Evolutionary conservation across 2,888 invertebrate genomes (phyloP).

Genomic region (Thecocarcelia acutangulata): DNA sequence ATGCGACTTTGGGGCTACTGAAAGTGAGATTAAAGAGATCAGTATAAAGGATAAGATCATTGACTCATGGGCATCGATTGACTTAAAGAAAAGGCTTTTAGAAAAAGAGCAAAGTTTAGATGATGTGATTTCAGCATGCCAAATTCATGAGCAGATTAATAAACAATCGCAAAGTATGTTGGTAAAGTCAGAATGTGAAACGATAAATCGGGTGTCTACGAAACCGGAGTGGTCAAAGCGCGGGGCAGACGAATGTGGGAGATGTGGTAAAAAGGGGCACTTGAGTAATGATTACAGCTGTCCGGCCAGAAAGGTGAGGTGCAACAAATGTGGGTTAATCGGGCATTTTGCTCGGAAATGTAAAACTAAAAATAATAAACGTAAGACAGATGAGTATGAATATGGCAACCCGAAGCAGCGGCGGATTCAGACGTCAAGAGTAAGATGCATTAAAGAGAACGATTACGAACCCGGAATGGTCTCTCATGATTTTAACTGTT

Average conservation of each 20-base stretch:
- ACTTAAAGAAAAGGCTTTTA: constrained; percentile 65
- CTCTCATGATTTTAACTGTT: not conserved
- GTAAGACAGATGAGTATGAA: not conserved
- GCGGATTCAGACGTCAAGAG: not conserved
- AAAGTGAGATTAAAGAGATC: constrained; percentile 55
- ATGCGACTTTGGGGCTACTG: constrained; percentile 30
- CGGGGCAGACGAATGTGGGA: constrained; percentile 41
- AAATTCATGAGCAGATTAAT: constrained; percentile 62
- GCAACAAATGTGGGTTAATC: constrained; percentile 52
- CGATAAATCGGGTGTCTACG: constrained; percentile 50
- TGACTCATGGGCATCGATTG: constrained; percentile 62
- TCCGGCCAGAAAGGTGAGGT: constrained; percentile 47
- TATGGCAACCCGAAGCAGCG: not conserved
- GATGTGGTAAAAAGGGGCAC: constrained; percentile 58
- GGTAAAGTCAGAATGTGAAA: constrained; percentile 4
- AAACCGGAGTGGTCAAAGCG: constrained; percentile 18
- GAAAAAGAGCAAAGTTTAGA: constrained; percentile 63
- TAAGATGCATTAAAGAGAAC: not conserved
- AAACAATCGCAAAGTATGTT: constrained; percentile 56
- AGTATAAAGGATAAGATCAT: constrained; percentile 63
- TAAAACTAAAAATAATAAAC: too few species aligned
- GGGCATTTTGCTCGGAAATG: too few species aligned
- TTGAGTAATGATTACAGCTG: constrained; percentile 38
- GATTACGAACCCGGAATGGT: not conserved
- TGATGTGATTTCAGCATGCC: constrained; percentile 58